phyloP scores from a whole-genome alignment of 1,140 invertebrate species.

The Diorhabda elongata region DNA sequence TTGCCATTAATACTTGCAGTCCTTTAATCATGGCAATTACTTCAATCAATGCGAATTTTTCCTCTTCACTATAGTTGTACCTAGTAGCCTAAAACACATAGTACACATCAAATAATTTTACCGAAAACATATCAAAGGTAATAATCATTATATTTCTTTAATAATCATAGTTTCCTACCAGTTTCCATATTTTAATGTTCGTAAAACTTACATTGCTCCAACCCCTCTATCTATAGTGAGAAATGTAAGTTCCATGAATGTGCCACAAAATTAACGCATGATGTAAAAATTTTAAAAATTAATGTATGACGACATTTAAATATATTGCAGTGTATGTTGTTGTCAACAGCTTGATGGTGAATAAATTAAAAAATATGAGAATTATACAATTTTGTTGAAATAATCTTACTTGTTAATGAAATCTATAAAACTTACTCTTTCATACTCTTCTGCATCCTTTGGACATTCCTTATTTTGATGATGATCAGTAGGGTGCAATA shows the following conservation, averaged over 20 bases:
- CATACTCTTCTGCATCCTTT: constrained; percentile 97
- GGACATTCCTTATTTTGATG: constrained; percentile 95
- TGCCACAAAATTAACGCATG: too few relatives aligned
- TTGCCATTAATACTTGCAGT: constrained; percentile 92
- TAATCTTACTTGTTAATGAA: too few relatives aligned
- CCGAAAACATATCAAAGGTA: neutral
- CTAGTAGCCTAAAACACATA: constrained; percentile 71
- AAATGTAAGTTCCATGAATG: too few relatives aligned
- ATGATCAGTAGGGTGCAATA: constrained; percentile 96
- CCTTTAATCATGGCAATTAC: constrained; percentile 99
- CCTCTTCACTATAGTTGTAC: constrained; percentile 96
- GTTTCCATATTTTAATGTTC: too few relatives aligned
- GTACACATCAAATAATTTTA: neutral
- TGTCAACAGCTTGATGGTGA: too few relatives aligned
- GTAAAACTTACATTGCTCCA: too few relatives aligned
- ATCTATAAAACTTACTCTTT: constrained; percentile 61
- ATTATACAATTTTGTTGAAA: too few relatives aligned
- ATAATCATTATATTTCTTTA: neutral
- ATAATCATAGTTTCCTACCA: constrained; percentile 19
- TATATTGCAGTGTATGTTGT: too few relatives aligned
- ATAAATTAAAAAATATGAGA: too few relatives aligned
- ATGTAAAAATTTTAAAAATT: too few relatives aligned
- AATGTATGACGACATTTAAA: too few relatives aligned
- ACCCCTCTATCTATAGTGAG: too few relatives aligned
- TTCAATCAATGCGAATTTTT: constrained; percentile 98